These are phyloP conservation scores for Brachyopa scutellaris DNA, from an alignment of 2,888 invertebrate species.

Conservation along the genomic window DNA sequence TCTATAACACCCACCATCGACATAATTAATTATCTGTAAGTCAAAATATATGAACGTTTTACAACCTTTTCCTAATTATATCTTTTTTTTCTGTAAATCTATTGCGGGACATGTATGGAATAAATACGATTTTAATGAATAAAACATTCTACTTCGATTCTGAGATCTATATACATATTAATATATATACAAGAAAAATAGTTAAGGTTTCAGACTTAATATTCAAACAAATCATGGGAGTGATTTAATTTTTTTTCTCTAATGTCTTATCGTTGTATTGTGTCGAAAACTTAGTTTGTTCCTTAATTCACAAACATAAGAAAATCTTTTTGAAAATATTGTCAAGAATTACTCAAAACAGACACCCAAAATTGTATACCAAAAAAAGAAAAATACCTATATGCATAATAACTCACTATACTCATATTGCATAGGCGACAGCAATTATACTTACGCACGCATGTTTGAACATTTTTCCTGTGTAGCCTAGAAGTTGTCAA, in stretches of 20 bases:
- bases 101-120: no score
- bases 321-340: conserved; percentile 10
- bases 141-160: no score
- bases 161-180: no score
- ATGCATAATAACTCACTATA: conserved; percentile 5
- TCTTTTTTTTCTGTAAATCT: no score
- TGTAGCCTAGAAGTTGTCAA: conserved; percentile 54
- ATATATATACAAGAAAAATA: no score
- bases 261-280: background rate
- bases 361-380: conserved; percentile 61
- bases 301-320: background rate
- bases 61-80: no score
- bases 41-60: no score
- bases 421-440: conserved; percentile 61
- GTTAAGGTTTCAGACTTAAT: no score
- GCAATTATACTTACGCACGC: conserved; percentile 64
- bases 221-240: conserved; percentile 1
- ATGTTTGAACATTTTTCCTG: conserved; percentile 62
- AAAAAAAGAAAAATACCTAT: conserved; percentile 2
- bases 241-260: background rate
- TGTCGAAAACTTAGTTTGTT: conserved; percentile 15
- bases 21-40: no score
- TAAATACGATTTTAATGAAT: no score
- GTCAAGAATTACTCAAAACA: conserved; percentile 51
- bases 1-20: no score